Percentiles rank a stretch among this genome's conserved stretches.
Conservation (phyloP, 2,113 vertebrate genomes). For the Scomber colias region DNA sequence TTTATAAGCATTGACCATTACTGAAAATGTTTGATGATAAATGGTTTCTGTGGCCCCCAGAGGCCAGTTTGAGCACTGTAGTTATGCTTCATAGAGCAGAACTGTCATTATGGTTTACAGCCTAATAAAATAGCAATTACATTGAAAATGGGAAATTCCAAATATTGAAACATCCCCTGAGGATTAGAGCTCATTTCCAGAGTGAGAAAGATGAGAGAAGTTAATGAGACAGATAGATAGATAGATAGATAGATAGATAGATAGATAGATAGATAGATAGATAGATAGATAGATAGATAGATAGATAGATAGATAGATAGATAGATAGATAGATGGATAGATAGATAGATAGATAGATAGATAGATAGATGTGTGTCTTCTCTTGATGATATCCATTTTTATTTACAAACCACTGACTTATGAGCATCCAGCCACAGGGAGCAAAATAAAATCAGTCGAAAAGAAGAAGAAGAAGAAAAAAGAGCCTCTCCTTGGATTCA, state of each 20-base stretch:
- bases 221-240: not conserved
- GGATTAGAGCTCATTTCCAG: constrained; percentile 31
- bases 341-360: not conserved
- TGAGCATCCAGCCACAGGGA: not conserved
- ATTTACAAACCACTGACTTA: constrained; percentile 10
- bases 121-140: constrained; percentile 56
- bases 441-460: constrained; percentile 3
- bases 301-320: constrained; percentile 1
- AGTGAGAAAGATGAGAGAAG: constrained; percentile 12
- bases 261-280: constrained; percentile 4
- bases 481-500: not conserved
- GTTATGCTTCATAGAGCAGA: constrained; percentile 44
- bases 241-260: not conserved
- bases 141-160: constrained; percentile 32
- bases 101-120: constrained; percentile 48
- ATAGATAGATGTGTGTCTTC: not conserved
- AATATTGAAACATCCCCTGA: constrained; percentile 28
- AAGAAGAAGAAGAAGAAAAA: not conserved
- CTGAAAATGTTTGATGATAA: not conserved
- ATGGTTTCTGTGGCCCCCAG: constrained; percentile 5
- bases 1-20: constrained; percentile 3
- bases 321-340: not conserved
- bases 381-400: not conserved
- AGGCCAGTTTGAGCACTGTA: constrained; percentile 26
- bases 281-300: constrained; percentile 14